Evolutionary conservation across 2,888 invertebrate species (phyloP).

Genomic region (Acanthoscelides obtectus): DNA sequence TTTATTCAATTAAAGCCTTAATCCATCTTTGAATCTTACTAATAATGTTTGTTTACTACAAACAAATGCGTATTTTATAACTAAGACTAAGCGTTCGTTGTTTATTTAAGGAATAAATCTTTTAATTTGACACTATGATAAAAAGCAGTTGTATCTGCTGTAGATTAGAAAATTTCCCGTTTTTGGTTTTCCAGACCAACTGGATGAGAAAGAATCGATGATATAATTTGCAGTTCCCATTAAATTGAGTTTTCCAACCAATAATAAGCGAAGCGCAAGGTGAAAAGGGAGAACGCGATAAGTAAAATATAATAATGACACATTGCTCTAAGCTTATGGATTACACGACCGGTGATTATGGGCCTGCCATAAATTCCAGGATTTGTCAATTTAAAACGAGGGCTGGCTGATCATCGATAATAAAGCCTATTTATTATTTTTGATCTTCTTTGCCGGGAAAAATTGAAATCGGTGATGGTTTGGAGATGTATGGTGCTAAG

Average conservation of each 20-base stretch:
- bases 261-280: constrained; percentile 27
- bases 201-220: no score
- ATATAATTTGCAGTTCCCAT: not conserved
- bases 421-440: not conserved
- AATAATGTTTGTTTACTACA: no score
- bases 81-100: no score
- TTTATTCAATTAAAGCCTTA: no score
- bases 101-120: no score
- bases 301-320: constrained; percentile 40
- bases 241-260: constrained; percentile 12
- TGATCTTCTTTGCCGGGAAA: not conserved
- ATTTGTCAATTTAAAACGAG: constrained; percentile 42
- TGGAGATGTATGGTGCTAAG: not conserved
- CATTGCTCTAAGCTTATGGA: constrained; percentile 37
- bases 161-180: no score
- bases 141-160: no score
- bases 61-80: no score
- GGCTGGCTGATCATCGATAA: constrained; percentile 6
- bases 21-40: no score
- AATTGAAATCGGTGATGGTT: not conserved
- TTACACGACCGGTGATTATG: constrained; percentile 40
- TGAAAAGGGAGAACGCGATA: constrained; percentile 35
- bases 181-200: no score
- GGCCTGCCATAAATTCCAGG: constrained; percentile 34
- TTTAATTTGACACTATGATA: no score